These are phyloP conservation scores for Scomber colias DNA, from an alignment of 2,113 vertebrate species.

Conservation along the genomic window DNA sequence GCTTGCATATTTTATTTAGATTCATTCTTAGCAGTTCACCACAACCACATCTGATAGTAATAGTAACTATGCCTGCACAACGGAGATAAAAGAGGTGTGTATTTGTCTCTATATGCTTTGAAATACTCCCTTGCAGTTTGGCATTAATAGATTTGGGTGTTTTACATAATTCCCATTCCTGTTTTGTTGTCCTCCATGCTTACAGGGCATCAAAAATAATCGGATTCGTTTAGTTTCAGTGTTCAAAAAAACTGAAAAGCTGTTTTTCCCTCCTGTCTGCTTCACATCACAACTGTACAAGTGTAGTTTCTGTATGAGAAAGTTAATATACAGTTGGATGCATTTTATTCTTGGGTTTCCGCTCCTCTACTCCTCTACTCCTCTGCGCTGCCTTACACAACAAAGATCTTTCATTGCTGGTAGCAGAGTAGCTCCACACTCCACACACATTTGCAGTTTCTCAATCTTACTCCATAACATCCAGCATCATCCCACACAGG, in stretches of 20 bases:
- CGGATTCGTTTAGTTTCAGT: background rate
- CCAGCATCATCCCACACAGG: slow-evolving; percentile 69
- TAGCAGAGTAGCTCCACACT: slow-evolving; percentile 11
- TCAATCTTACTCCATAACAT: slow-evolving; percentile 18
- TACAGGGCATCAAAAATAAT: background rate
- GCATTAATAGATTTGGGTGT: background rate
- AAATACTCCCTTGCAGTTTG: background rate
- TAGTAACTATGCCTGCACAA: background rate
- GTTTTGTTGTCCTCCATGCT: background rate
- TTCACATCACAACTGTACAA: background rate
- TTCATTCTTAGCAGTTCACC: no score
- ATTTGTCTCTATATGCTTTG: background rate
- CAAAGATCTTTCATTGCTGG: background rate
- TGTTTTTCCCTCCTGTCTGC: background rate
- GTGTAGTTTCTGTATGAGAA: background rate
- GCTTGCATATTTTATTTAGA: background rate
- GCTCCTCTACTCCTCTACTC: slow-evolving; percentile 44
- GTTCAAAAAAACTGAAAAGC: slow-evolving; percentile 6
- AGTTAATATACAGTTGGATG: background rate
- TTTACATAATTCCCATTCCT: background rate
- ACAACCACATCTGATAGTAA: no score
- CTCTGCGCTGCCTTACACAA: slow-evolving; percentile 47
- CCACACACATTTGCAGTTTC: slow-evolving; percentile 17
- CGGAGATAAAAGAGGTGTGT: background rate
- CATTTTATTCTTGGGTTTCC: slow-evolving; percentile 31